Conservation (phyloP, 2,888 invertebrate species). For the Cosmopolites sordidus region DNA sequence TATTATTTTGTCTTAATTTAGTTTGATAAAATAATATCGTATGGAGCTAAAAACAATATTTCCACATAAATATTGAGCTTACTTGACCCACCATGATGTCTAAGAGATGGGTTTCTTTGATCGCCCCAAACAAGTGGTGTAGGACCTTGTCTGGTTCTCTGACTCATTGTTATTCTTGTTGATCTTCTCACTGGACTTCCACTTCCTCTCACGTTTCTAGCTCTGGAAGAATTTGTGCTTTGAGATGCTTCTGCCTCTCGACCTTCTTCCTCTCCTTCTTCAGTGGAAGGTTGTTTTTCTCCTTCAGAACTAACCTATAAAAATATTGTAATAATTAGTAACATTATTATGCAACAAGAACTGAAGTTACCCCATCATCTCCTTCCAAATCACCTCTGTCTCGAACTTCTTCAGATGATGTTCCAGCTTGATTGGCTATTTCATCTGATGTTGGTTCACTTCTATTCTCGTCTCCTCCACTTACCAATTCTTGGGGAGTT, state of each 20-base stretch:
- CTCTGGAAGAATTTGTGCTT: slow-evolving; percentile 54
- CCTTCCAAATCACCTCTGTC: slow-evolving; percentile 43
- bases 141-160: slow-evolving; percentile 45
- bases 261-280: slow-evolving; percentile 62
- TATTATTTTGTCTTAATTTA: too few species aligned
- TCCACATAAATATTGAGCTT: too few species aligned
- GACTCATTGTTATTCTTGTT: slow-evolving; percentile 27
- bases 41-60: slow-evolving; percentile 1
- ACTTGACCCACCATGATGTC: slow-evolving; percentile 33
- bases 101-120: slow-evolving; percentile 38
- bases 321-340: too few species aligned
- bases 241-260: slow-evolving; percentile 77
- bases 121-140: slow-evolving; percentile 63
- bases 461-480: slow-evolving; percentile 47
- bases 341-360: too few species aligned
- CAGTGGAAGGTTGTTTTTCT: slow-evolving; percentile 56
- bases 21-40: slow-evolving; percentile 3
- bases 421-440: slow-evolving; percentile 44
- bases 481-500: slow-evolving; percentile 43
- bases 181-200: slow-evolving; percentile 39
- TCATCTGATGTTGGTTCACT: slow-evolving; percentile 45
- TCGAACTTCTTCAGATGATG: slow-evolving; percentile 40
- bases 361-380: slow-evolving; percentile 43
- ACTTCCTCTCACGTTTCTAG: slow-evolving; percentile 35
- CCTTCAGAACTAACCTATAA: slow-evolving; percentile 58